These are phyloP conservation scores for Anoplius nigerrimus DNA, from an alignment of 2,888 invertebrate species.

Conservation along the genomic window DNA sequence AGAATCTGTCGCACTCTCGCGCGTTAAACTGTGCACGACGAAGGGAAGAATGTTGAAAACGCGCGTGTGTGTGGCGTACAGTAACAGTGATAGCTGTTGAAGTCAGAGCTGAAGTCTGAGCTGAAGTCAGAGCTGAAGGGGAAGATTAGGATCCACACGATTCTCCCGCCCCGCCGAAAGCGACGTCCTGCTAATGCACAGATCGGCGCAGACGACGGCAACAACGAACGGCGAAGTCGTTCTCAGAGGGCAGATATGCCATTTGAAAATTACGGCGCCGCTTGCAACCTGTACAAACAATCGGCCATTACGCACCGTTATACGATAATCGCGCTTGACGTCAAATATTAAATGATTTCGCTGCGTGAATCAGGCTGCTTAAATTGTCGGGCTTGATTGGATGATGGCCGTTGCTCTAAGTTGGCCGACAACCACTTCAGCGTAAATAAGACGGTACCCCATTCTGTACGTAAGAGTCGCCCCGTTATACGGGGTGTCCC, in stretches of 20 bases:
- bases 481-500: conserved; percentile 57
- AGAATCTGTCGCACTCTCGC: no score
- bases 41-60: no score
- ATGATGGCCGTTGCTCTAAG: conserved; percentile 68
- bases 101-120: no score
- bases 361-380: conserved; percentile 70
- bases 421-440: conserved; percentile 70
- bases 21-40: no score
- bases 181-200: no score
- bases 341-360: conserved; percentile 71
- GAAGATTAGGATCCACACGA: no score
- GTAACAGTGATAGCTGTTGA: no score
- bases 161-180: no score
- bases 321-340: conserved; percentile 69
- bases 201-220: conserved; percentile 9
- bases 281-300: conserved; percentile 65
- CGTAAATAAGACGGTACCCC: conserved; percentile 67
- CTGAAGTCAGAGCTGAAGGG: no score
- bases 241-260: conserved; percentile 50
- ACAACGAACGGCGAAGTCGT: conserved; percentile 38
- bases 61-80: no score
- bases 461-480: conserved; percentile 53
- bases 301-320: conserved; percentile 63
- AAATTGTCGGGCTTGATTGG: conserved; percentile 69
- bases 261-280: conserved; percentile 61